phyloP scores from a whole-genome alignment of 2,797 vertebrate species.

The Acipenser oxyrinchus region DNA sequence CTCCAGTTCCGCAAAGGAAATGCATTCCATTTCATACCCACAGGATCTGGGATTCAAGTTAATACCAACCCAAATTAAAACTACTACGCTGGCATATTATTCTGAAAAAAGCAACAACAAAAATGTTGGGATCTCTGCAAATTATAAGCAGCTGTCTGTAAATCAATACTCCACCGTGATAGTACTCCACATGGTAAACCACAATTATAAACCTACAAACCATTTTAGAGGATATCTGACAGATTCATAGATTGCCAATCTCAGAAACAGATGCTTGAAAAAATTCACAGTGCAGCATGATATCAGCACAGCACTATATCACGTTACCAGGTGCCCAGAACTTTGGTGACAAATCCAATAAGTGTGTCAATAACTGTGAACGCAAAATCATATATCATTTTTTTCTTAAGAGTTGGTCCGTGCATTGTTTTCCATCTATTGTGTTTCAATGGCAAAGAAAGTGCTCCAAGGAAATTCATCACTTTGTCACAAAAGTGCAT shows the following conservation, averaged over 20 bases:
- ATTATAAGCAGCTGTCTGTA: background rate
- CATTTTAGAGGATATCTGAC: background rate
- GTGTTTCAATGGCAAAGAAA: constrained; percentile 1
- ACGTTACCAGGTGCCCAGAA: constrained; percentile 3
- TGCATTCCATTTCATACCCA: background rate
- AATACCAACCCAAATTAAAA: background rate
- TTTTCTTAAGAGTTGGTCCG: background rate
- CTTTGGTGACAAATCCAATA: constrained; percentile 12
- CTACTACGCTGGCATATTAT: background rate
- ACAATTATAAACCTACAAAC: background rate
- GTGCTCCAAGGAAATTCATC: constrained; percentile 20
- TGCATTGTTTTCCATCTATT: constrained; percentile 3
- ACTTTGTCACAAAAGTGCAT: constrained; percentile 17
- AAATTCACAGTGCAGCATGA: constrained; percentile 10
- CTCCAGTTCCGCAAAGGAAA: background rate
- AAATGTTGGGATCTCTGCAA: background rate
- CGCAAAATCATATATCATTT: constrained; percentile 14
- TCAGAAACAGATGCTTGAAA: background rate
- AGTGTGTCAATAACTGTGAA: constrained; percentile 10
- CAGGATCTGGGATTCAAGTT: background rate
- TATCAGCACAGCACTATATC: constrained; percentile 1
- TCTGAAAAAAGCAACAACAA: too few species aligned
- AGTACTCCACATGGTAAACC: background rate
- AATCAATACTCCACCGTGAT: background rate
- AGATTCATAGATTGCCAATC: background rate